phyloP scores from a whole-genome alignment of 64 coral and sea anemone species.

The Hydrozoanthus tunicans region DNA sequence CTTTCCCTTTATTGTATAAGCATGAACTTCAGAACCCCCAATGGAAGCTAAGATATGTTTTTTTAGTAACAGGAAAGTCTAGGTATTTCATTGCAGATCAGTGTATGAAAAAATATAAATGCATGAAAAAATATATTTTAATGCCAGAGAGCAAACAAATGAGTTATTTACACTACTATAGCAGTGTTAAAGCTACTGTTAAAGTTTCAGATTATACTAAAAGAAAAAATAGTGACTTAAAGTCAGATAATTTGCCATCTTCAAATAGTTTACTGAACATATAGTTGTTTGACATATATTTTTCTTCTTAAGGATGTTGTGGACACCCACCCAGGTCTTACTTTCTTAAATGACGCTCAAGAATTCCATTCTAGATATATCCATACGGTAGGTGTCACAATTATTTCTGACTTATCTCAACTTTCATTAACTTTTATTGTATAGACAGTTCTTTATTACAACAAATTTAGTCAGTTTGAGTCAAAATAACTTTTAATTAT shows the following conservation, averaged over 20 bases:
- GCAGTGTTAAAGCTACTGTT: too few relatives aligned
- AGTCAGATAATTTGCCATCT: not conserved
- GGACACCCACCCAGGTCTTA: constrained; percentile 84
- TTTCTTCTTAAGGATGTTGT: constrained; percentile 77
- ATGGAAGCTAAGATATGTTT: too few relatives aligned
- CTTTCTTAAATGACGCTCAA: constrained; percentile 88
- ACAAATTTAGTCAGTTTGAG: not conserved
- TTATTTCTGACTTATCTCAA: not conserved
- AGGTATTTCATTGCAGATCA: too few relatives aligned
- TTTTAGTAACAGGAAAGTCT: too few relatives aligned
- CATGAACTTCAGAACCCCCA: too few relatives aligned
- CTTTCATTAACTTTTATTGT: not conserved
- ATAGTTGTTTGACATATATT: not conserved
- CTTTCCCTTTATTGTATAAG: too few relatives aligned
- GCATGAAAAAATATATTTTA: too few relatives aligned
- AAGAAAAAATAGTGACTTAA: not conserved
- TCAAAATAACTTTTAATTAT: not conserved
- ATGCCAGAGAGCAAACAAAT: too few relatives aligned
- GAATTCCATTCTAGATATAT: constrained; percentile 99
- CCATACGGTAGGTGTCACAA: constrained; percentile 79
- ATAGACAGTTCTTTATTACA: not conserved
- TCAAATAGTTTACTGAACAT: not conserved
- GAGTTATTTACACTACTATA: too few relatives aligned
- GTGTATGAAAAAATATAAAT: too few relatives aligned
- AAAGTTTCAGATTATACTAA: too few relatives aligned